Evolutionary conservation across 1,140 invertebrate genomes (phyloP), one percentile per base, ranked within the genome.

Genomic region (Pemphigus obesinymphae): DNA sequence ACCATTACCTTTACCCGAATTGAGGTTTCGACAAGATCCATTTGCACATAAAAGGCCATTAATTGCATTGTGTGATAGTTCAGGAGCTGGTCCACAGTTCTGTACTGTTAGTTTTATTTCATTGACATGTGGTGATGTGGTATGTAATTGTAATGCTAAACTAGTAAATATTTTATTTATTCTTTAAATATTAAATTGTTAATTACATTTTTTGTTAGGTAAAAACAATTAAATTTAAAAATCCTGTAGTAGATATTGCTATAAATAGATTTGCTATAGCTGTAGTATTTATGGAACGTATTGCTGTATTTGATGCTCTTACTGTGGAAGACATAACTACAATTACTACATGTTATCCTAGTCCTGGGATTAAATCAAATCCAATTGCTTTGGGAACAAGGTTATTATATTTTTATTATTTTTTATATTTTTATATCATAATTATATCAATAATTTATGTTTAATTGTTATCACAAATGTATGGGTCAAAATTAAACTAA

Each of bases 171-270:
- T 37, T 40, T 55, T 29, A 61, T 34, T 63, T 29, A 20, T 4
- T 1, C 4, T 4, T 45, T 63, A 0, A 61, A 31, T 61, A 26
- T 66, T 4, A n/a, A 37, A 37, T 10, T 78, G 2, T 26, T 83
- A 17, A 37, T 37, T 53, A 73, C 50, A 17, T 43, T 75, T 48
- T 53, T 66, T 37, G 80, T 84, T 83, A 92, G 89, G 90, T 93
- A 2, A 95, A 96, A 87, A 94, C 91, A 85, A 94, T 97, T 82
- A 96, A 96, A 87, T 99, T 98, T 88, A 96, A 96, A 86, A 94
- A 93, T 87, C 92, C 93, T 10, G 92, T 99, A 34, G 89, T 93
- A 84, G 95, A 97, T 87, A 92, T 99, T 53, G 86, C 94, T 83
- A 93, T 94, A 45, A 96, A 96, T 88, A 91, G 91, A 83, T 89